These are phyloP conservation scores for Cremastinae sp. DNA, from an alignment of 2,888 invertebrate species.

Conservation along the genomic window DNA sequence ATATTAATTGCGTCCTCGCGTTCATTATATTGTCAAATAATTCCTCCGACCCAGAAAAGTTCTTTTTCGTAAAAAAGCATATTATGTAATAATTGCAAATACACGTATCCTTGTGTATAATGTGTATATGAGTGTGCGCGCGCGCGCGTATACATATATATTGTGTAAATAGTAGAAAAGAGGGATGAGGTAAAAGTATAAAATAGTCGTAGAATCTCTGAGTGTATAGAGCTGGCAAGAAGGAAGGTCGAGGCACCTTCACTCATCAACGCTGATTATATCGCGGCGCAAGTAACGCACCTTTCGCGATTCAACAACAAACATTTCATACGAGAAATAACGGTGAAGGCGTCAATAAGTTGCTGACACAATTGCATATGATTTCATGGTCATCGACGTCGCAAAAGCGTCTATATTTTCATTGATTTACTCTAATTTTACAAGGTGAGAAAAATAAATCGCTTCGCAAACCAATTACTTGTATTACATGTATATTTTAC, in stretches of 20 bases:
- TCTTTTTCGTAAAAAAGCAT: constrained; percentile 33
- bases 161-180: constrained; percentile 40
- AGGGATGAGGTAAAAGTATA: not conserved
- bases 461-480: no score
- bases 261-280: constrained; percentile 57
- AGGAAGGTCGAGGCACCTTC: constrained; percentile 61
- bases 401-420: constrained; percentile 50
- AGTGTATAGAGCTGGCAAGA: constrained; percentile 10
- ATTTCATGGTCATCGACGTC: constrained; percentile 59
- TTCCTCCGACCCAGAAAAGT: constrained; percentile 48
- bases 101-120: no score
- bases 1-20: not conserved
- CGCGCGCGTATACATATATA: constrained; percentile 52
- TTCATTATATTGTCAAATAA: constrained; percentile 17
- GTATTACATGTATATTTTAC: no score
- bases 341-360: constrained; percentile 36
- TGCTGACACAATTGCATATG: constrained; percentile 56
- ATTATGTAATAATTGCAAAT: constrained; percentile 50
- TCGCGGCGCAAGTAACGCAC: constrained; percentile 40
- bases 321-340: constrained; percentile 50
- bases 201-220: constrained; percentile 3
- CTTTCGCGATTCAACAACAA: constrained; percentile 25
- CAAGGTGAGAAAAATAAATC: constrained; percentile 1
- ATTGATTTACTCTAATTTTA: constrained; percentile 40
- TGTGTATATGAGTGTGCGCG: no score